These are phyloP conservation scores for Agriopis leucophaearia DNA, from an alignment of 2,888 invertebrate genomes.

Conservation along the genomic window DNA sequence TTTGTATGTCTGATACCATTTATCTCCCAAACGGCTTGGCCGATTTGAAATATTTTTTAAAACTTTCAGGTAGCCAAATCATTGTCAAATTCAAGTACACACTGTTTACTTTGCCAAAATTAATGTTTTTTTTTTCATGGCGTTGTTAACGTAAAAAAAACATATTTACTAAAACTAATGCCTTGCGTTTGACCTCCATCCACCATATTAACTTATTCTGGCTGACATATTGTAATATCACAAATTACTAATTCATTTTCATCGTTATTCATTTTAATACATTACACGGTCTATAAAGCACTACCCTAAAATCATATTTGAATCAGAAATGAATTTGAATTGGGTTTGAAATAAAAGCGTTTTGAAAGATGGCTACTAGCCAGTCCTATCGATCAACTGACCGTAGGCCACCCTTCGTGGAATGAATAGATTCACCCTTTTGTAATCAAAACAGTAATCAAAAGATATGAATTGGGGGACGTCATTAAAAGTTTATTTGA, in stretches of 20 bases:
- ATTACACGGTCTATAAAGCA: conserved; percentile 25
- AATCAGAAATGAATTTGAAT: conserved; percentile 36
- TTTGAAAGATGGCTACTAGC: conserved; percentile 25
- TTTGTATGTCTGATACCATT: no score
- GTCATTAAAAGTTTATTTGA: conserved; percentile 75
- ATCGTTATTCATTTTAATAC: conserved; percentile 8
- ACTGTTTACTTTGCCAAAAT: no score
- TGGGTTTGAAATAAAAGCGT: conserved; percentile 32
- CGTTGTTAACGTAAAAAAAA: no score
- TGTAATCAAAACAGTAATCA: conserved; percentile 83
- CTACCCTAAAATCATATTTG: conserved; percentile 23
- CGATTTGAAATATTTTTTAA: no score
- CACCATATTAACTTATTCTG: no score
- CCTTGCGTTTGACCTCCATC: no score
- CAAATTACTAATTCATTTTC: background rate
- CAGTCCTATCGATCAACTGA: conserved; percentile 74
- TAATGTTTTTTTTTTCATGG: no score
- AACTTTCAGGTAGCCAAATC: no score
- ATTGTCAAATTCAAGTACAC: no score
- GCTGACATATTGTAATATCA: no score
- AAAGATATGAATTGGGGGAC: conserved; percentile 72
- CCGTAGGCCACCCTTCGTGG: conserved; percentile 61
- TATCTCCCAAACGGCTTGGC: no score
- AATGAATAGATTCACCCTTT: conserved; percentile 64
- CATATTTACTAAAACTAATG: no score